Evolutionary conservation across 2,113 vertebrate genomes (phyloP).

Genomic region (Microcebus jonahi): DNA sequence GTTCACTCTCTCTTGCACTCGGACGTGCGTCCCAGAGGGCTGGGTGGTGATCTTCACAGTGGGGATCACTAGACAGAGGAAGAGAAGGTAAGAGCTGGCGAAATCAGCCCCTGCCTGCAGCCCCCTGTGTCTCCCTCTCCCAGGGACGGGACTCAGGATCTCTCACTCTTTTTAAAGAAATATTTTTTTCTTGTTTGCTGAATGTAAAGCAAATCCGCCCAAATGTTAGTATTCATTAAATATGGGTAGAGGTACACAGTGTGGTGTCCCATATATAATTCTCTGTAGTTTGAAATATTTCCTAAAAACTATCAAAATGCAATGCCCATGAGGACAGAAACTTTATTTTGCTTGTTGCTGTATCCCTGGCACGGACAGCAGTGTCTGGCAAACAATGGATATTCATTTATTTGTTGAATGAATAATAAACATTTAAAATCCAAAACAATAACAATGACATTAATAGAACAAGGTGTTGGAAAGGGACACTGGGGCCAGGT

Average conservation of each 20-base stretch:
- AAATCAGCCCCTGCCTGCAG: background rate
- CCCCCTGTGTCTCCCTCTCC: background rate
- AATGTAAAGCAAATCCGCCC: background rate
- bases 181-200: background rate
- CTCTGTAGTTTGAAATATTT: background rate
- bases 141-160: background rate
- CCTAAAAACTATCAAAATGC: background rate
- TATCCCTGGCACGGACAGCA: background rate
- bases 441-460: background rate
- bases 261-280: background rate
- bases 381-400: background rate
- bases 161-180: background rate
- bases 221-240: background rate
- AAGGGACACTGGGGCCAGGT: background rate
- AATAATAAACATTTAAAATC: conserved; percentile 9
- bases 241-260: background rate
- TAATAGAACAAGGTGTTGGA: background rate
- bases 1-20: background rate
- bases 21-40: rapidly evolving
- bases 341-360: background rate
- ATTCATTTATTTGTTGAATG: background rate
- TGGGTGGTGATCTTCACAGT: background rate
- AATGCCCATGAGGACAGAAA: background rate
- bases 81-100: background rate
- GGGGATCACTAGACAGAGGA: conserved; percentile 12